These are phyloP conservation scores for Megalopta genalis DNA, from an alignment of 1,140 invertebrate genomes.

Conservation along the genomic window DNA sequence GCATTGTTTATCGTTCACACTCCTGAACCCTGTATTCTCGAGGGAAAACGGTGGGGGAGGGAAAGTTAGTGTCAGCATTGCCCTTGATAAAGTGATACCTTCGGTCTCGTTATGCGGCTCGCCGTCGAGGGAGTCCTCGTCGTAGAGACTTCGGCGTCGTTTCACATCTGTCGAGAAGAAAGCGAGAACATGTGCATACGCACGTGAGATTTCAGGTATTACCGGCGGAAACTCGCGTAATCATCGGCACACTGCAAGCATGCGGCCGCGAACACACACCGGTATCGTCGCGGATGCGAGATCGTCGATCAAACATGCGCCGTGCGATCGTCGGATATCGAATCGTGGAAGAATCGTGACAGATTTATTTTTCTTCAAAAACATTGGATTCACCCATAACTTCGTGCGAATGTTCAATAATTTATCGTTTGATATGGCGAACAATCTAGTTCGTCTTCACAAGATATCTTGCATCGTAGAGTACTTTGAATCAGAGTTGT, in stretches of 20 bases:
- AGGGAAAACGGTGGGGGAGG: slow-evolving; percentile 2
- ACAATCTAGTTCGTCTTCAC: too few species aligned
- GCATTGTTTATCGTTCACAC: not conserved
- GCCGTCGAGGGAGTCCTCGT: slow-evolving; percentile 78
- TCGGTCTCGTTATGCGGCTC: slow-evolving; percentile 76
- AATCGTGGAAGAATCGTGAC: not conserved
- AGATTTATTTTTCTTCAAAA: too few species aligned
- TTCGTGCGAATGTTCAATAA: not conserved
- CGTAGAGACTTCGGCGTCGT: slow-evolving; percentile 77
- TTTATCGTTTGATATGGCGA: too few species aligned
- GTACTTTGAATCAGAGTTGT: too few species aligned
- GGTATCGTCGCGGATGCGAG: not conserved
- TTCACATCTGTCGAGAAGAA: slow-evolving; percentile 78
- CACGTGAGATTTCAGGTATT: slow-evolving; percentile 59
- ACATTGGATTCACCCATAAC: too few species aligned
- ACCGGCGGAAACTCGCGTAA: slow-evolving; percentile 36
- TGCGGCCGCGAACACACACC: slow-evolving; percentile 11
- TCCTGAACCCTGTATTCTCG: not conserved
- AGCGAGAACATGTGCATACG: slow-evolving; percentile 67
- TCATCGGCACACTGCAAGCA: slow-evolving; percentile 34
- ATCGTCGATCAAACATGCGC: slow-evolving; percentile 29
- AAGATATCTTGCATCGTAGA: too few species aligned
- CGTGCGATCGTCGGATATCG: not conserved
- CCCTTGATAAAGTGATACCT: slow-evolving; percentile 72
- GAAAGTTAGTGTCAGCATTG: slow-evolving; percentile 37